phyloP scores from a whole-genome alignment of 64 coral and sea anemone genomes.

The Pocillopora damicornis region DNA sequence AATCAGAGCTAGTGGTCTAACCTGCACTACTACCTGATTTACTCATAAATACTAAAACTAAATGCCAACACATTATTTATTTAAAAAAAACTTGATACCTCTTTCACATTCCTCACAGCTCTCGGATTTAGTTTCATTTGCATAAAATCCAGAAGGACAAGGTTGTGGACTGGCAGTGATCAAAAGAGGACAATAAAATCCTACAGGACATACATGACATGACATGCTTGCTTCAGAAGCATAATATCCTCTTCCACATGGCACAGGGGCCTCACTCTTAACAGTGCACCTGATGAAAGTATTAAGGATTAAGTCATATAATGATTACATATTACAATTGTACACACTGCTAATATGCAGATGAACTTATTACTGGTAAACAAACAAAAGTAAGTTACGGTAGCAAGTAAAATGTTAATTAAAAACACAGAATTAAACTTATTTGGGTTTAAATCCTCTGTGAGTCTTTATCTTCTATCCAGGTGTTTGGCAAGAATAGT shows the following conservation, averaged over 20 bases:
- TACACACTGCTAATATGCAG: no score
- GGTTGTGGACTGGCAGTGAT: conserved; percentile 36
- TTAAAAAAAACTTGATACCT: conserved; percentile 21
- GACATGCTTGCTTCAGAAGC: conserved; percentile 44
- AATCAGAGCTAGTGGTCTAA: no score
- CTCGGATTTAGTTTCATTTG: conserved; percentile 49
- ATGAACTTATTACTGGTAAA: no score
- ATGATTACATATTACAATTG: neutral
- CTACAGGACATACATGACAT: conserved; percentile 51
- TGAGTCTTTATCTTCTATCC: no score
- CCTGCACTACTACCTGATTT: no score
- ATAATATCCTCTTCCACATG: conserved; percentile 73
- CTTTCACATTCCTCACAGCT: conserved; percentile 68
- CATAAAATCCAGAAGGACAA: conserved; percentile 73
- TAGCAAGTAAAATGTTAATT: no score
- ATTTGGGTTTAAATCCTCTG: no score
- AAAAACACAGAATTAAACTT: no score
- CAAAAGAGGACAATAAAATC: conserved; percentile 66
- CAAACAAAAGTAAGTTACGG: no score
- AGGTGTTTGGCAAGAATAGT: no score
- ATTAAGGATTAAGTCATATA: neutral
- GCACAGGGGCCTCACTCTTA: conserved; percentile 50
- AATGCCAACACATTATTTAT: no score
- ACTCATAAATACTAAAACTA: no score
- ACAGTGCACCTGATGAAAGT: conserved; percentile 53